Percentiles rank a stretch among this genome's conserved stretches.
phyloP scores from a whole-genome alignment of 2,113 vertebrate genomes.

The Mus spicilegus region DNA sequence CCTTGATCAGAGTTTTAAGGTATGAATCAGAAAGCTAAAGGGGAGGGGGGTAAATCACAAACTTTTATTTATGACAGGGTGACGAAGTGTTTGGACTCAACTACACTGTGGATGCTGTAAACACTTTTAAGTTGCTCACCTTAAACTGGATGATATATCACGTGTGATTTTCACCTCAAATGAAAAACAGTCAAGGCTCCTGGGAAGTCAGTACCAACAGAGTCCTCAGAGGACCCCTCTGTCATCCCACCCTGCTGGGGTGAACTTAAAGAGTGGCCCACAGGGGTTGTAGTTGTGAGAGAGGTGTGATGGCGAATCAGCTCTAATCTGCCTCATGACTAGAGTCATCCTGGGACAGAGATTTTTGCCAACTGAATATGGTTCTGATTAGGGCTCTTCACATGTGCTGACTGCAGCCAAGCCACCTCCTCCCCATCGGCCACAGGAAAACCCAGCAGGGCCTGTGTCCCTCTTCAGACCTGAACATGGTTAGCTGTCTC shows the following conservation, averaged over 20 bases:
- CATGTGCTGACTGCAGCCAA: not conserved
- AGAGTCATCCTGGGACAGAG: not conserved
- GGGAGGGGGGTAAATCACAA: not conserved
- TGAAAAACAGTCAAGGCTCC: not conserved
- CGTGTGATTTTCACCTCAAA: not conserved
- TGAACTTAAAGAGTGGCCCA: not conserved
- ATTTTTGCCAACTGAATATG: slow-evolving; percentile 18
- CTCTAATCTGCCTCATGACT: not conserved
- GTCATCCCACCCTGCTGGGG: not conserved
- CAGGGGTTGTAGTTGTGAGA: not conserved
- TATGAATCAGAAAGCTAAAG: not conserved
- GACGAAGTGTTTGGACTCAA: not conserved
- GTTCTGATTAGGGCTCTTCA: slow-evolving; percentile 45
- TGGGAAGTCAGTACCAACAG: not conserved
- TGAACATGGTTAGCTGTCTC: not conserved
- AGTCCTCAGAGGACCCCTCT: too few relatives aligned
- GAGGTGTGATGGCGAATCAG: not conserved
- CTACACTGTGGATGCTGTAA: too few relatives aligned
- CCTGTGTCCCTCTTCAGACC: not conserved
- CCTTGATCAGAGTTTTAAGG: not conserved
- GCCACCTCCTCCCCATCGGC: not conserved
- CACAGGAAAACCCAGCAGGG: not conserved
- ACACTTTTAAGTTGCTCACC: too few relatives aligned
- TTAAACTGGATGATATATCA: not conserved
- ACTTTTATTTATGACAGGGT: not conserved